Base-by-base conservation (phyloP, 2,888 invertebrate species). In the Drosophila maculinotata region DNA sequence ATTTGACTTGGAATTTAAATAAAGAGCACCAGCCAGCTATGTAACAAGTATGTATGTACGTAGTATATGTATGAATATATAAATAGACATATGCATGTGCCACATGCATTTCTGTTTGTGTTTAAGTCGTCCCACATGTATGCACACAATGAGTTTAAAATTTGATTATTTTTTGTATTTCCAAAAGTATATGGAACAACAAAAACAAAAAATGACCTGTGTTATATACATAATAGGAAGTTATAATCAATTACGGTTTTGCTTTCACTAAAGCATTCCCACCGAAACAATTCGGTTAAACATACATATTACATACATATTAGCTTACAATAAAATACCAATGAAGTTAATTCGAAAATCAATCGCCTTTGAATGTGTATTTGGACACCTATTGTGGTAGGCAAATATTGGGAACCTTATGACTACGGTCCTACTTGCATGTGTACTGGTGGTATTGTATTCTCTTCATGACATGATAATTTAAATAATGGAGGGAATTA, bases 161-260 rank as follows among this genome's bases (percentile, higher is more conserved):
- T 53, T 67, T 75, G 48, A 62, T 53, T 65, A 58, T 68, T 62
- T 67, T 64, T 53, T 79, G 63, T 69, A 72, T 73, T 69, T 73
- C 64, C 62, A 65, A 57, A 65, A 62, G 20, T 52, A 53, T 74
- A 54, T 44, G 67, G 38, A 51, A 20, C 12, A 66, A 44, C 26
- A 26, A 59, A 48, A 64, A 44, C 42, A 76, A 66, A 63, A 74
- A 66, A 67, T 64, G 62, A 78, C 87, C 80, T 87, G 88, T 81
- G 86, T 87, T 81, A 85, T 85, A 78, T 81, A 80, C 66, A 87
- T 70, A 67, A 77, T 81, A 81, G 87, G 79, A 87, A 81, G 86
- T 81, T 85, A 81, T 85, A 78, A 87, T 85, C 87, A 67, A 63
- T 63, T 67, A 82, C 64, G 86, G 88, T 87, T 85, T 87, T 81